Percentiles rank a stretch among this genome's conserved stretches.
These are phyloP conservation scores for Chironomus tentans DNA, from an alignment of 2,888 invertebrate genomes.

Conservation along the genomic window DNA sequence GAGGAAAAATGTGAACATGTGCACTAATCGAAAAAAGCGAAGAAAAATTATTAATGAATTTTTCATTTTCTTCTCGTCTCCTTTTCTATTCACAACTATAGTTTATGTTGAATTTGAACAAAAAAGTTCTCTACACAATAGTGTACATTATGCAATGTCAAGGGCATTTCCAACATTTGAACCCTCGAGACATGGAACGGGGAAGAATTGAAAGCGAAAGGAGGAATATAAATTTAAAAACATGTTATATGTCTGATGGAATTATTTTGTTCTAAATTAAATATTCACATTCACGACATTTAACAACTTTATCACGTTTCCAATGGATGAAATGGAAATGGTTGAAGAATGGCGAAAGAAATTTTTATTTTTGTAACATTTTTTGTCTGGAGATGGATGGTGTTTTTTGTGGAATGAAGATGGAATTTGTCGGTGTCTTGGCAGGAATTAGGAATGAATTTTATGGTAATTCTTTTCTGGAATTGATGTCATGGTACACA, in stretches of 20 bases:
- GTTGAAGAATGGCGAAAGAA: neutral
- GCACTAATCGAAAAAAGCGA: neutral
- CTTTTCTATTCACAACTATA: no score
- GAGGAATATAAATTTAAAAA: no score
- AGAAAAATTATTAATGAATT: constrained; percentile 8
- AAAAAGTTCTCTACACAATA: no score
- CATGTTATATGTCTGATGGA: no score
- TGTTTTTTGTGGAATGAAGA: no score
- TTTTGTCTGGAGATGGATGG: no score
- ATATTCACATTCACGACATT: neutral
- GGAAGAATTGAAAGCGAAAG: no score
- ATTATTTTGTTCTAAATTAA: neutral
- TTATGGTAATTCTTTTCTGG: no score
- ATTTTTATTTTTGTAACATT: neutral
- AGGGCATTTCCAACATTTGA: neutral
- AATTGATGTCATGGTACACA: no score
- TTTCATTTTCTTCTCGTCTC: neutral
- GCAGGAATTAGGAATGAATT: no score
- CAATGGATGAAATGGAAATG: neutral
- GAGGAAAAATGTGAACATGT: constrained; percentile 14
- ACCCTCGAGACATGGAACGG: neutral
- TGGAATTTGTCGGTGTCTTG: no score
- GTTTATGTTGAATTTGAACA: no score
- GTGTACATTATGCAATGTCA: neutral
- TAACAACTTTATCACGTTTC: neutral